Base-by-base conservation (phyloP, 2,113 vertebrate genomes). In the Halcyon malimbica region DNA sequence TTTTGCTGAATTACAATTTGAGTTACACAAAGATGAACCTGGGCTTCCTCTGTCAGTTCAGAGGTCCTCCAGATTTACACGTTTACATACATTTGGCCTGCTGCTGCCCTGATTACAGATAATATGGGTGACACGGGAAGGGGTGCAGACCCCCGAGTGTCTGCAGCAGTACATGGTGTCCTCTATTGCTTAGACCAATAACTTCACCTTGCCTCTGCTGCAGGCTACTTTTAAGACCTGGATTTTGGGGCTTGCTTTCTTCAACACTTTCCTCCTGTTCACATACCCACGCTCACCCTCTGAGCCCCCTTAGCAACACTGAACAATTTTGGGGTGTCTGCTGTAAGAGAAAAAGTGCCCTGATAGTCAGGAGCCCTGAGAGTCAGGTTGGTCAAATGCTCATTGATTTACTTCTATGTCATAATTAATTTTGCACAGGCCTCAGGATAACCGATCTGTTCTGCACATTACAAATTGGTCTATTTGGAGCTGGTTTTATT, bases 111-210 rank as follows among this genome's bases (percentile, higher is more conserved):
- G 11, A 17, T 42, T 50, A 21, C 25, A 71, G 46, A 18, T 59
- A 42, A 23, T 8, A 23, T 4, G 13, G 16, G 31, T 48, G 85
- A 31, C 9, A 12, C 1, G 7, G 33, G 57, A 87, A 41, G 21
- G 42, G 42, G 42, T 42, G 42, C 42, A 42, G 42, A 42, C 6
- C 10, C 5, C 4, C 0, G 0, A 10, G 37, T 81, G 9, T 23
- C 59, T 83, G 42, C 14, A 89, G 44, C 18, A 59, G 14, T 41
- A 59, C 10, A 2, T 23, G 11, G 3, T 68, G 20, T 37, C 28
- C 12, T 69, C 16, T 60, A 31, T 29, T 50, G 14, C 64, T 83
- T 41, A 67, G 42, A 42, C 42, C 42, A 42, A 42, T 42, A 42
- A 42, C 14, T 42, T 42, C 50, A 39, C n/a, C 41, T 70, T 76